Evolutionary conservation across 2,797 vertebrate genomes (phyloP).

Genomic region (Myripristis jacobus): DNA sequence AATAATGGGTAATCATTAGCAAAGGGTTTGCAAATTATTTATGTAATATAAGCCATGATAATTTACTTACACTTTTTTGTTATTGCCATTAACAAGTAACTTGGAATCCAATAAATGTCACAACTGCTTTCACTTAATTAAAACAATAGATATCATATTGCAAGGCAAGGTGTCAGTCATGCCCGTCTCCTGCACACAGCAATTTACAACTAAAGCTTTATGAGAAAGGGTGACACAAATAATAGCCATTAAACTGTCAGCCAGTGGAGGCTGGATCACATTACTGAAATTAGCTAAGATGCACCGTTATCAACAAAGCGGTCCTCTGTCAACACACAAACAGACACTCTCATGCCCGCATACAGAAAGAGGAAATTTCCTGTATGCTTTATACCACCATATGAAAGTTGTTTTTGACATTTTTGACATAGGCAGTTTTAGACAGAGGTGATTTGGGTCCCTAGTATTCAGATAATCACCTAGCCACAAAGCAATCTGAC

Average conservation of each 20-base stretch:
- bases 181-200: conserved; percentile 84
- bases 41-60: conserved; percentile 81
- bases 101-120: conserved; percentile 92
- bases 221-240: conserved; percentile 93
- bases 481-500: neutral
- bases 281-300: conserved; percentile 92
- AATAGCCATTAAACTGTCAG: conserved; percentile 93
- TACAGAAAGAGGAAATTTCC: neutral
- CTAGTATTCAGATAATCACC: neutral
- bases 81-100: conserved; percentile 88
- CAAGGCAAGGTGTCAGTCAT: conserved; percentile 92
- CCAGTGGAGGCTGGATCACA: conserved; percentile 87
- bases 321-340: conserved; percentile 65
- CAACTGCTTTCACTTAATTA: conserved; percentile 95
- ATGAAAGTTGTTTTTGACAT: neutral
- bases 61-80: conserved; percentile 76
- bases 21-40: conserved; percentile 81
- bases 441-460: neutral
- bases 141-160: conserved; percentile 95
- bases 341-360: conserved; percentile 15
- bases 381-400: neutral
- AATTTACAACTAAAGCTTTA: conserved; percentile 90
- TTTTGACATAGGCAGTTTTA: too few relatives aligned
- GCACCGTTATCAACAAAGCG: conserved; percentile 82
- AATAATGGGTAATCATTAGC: conserved; percentile 78